Evolutionary conservation across 2,113 vertebrate species (phyloP), one percentile per base, ranked within the genome.

Genomic region (Sinocyclocheilus anophthalmus): DNA sequence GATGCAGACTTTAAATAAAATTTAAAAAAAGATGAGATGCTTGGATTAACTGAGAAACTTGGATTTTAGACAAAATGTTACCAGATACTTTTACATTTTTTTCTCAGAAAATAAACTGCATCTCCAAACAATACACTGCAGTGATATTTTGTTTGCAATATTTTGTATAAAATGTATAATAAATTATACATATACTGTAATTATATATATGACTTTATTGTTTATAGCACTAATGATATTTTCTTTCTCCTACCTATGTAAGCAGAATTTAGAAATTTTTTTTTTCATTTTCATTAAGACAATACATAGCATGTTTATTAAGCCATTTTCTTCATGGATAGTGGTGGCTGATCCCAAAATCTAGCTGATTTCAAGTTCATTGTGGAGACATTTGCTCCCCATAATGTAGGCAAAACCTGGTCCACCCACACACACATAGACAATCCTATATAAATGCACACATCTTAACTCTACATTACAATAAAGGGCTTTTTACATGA

Each of bases 401-500:
- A 22, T 39, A 37, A 39, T 13, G 4, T 14, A 48, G 45, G 13
- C 22, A 24, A 61, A 14, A 13, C 53, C 26, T 13, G 16, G 20
- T 11, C 18, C 20, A 8, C 26, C 22, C 20, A n/a, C 76, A 61
- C 24, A 30, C 11, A 57, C 53, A 22, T 18, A 70, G 30, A 70
- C 75, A 10, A 22, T 59, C 53, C 53, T 63, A 20, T 30, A 30
- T 30, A 30, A 30, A 57, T 63, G 63, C n/a, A 81, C 37, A 59
- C 8, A 9, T 26, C 76, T 20, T 11, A 33, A 72, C 10, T 72
- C 22, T 72, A 4, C 48, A 55, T 77, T 22, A n/a, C 53, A 59
- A 59, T 33, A 59, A 79, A 79, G 30, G 76, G 26, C 26, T 79
- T 59, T 79, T 59, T 79, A 45, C 12, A 18, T 81, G 78, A 45